Conservation (phyloP, 1,140 invertebrate species). For the Adelges cooleyi region DNA sequence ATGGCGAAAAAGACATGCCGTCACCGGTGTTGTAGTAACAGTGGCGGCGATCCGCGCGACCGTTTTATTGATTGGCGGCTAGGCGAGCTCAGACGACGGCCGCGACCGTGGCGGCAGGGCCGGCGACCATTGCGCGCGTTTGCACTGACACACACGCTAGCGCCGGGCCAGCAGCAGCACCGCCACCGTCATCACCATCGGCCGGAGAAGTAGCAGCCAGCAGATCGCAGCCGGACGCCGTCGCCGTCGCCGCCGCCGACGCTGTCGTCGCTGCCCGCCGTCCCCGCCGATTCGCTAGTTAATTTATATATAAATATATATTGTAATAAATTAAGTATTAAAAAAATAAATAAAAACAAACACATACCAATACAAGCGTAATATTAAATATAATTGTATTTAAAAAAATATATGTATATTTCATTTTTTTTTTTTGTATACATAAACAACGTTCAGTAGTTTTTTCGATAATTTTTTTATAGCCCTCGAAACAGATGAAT, state of each 20-base stretch:
- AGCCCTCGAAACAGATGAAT: no score
- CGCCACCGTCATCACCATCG: background rate
- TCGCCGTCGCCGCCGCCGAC: conserved; percentile 21
- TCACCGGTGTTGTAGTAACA: background rate
- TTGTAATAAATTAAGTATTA: no score
- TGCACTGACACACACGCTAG: background rate
- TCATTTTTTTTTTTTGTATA: no score
- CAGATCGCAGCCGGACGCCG: conserved; percentile 26
- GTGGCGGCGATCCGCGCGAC: background rate
- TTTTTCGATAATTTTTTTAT: no score
- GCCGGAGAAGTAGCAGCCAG: conserved; percentile 12
- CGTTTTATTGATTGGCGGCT: conserved; percentile 25
- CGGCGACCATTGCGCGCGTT: background rate
- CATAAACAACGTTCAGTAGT: no score
- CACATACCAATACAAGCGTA: no score
- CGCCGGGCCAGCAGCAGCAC: conserved; percentile 12
- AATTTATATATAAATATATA: no score
- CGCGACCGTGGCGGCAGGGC: background rate
- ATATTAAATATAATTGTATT: no score
- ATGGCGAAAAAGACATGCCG: background rate
- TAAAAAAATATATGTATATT: no score
- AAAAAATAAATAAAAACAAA: no score
- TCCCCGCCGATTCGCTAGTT: no score
- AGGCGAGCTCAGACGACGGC: background rate
- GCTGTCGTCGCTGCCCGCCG: conserved; percentile 20